Percentiles rank a stretch among this genome's conserved stretches.
phyloP scores from a whole-genome alignment of 2,797 vertebrate genomes.

The Hippopotamyrus pictus region DNA sequence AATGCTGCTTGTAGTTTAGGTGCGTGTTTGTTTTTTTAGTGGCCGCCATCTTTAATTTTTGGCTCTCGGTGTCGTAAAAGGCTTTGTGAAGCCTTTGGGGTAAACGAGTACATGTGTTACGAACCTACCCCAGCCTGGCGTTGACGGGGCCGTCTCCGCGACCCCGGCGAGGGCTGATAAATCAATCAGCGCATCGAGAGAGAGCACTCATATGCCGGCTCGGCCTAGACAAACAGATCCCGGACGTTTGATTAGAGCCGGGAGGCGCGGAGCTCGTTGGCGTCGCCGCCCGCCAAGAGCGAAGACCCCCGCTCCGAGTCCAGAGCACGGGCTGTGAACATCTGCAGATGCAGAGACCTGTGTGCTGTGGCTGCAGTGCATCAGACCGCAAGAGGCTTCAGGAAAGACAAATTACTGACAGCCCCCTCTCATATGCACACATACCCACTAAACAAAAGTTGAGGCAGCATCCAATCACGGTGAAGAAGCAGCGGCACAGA shows the following conservation, averaged over 20 bases:
- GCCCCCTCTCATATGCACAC: constrained; percentile 1
- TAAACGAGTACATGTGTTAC: neutral
- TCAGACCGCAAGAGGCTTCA: neutral
- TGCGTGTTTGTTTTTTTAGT: neutral
- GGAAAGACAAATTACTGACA: constrained; percentile 6
- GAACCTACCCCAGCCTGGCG: neutral
- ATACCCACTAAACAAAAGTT: constrained; percentile 34
- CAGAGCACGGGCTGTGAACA: constrained; percentile 39
- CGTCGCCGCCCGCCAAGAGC: constrained; percentile 48
- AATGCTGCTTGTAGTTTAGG: neutral
- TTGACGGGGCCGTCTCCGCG: constrained; percentile 43
- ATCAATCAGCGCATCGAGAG: constrained; percentile 48
- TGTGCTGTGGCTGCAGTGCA: constrained; percentile 47
- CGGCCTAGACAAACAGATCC: constrained; percentile 59
- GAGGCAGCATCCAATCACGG: constrained; percentile 28
- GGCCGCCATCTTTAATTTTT: neutral
- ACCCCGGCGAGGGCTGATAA: constrained; percentile 55
- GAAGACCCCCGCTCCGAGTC: constrained; percentile 30
- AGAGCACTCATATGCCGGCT: constrained; percentile 42
- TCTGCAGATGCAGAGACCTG: constrained; percentile 41
- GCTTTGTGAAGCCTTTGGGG: neutral
- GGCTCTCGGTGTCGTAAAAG: neutral
- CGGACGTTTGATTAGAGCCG: constrained; percentile 55
- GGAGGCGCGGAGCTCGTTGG: constrained; percentile 45
- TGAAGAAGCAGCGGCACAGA: neutral